These are phyloP conservation scores for Sandelia bainsii DNA, from an alignment of 2,797 vertebrate genomes.

Conservation along the genomic window DNA sequence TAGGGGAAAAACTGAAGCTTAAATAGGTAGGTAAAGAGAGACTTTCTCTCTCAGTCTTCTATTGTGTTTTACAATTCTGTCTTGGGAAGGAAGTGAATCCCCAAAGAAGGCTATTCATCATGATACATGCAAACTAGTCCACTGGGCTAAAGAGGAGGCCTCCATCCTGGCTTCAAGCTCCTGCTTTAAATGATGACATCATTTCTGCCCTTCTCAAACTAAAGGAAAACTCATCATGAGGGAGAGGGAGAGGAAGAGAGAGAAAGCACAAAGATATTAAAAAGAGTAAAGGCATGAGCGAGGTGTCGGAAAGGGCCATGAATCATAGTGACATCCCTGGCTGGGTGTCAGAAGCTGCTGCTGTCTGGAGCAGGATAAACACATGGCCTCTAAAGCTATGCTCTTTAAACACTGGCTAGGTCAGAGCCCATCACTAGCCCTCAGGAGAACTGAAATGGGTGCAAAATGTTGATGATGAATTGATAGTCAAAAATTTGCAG, in stretches of 20 bases:
- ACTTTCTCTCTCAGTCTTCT: constrained; percentile 14
- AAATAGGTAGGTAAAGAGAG: constrained; percentile 20
- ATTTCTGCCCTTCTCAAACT: constrained; percentile 77
- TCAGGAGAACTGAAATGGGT: constrained; percentile 36
- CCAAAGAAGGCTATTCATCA: constrained; percentile 70
- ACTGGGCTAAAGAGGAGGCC: constrained; percentile 50
- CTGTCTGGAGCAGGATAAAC: constrained; percentile 72
- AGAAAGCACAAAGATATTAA: constrained; percentile 71
- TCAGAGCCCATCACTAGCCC: constrained; percentile 42
- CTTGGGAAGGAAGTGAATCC: constrained; percentile 46
- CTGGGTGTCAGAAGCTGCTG: constrained; percentile 69
- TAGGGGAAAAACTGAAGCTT: no score
- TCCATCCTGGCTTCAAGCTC: constrained; percentile 53
- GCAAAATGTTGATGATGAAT: constrained; percentile 47
- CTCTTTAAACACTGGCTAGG: constrained; percentile 61
- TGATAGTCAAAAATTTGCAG: constrained; percentile 38
- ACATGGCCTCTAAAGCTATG: constrained; percentile 58
- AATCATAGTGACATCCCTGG: constrained; percentile 80
- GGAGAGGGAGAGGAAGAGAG: constrained; percentile 42
- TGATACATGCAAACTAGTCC: constrained; percentile 46
- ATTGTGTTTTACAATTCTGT: constrained; percentile 35
- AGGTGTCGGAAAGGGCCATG: constrained; percentile 76
- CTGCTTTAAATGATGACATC: constrained; percentile 78
- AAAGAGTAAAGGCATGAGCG: constrained; percentile 76
- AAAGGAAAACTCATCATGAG: constrained; percentile 80